Conservation (phyloP, 2,797 vertebrate genomes). For the Esox masquinongy region DNA sequence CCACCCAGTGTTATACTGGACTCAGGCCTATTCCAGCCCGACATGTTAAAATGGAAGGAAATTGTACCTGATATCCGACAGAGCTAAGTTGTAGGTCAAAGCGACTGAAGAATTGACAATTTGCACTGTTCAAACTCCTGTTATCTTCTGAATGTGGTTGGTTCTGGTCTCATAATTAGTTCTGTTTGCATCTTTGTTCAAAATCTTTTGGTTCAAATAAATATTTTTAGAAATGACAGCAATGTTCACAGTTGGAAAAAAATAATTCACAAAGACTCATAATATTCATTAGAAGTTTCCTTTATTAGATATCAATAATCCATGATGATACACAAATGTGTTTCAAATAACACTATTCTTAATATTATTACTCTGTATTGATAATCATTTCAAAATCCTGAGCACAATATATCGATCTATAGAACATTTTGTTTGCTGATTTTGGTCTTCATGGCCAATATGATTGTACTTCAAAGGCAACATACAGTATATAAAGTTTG, state of each 20-base stretch:
- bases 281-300: constrained; percentile 37
- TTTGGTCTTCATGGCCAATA: constrained; percentile 75
- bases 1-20: too few relatives aligned
- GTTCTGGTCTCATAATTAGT: constrained; percentile 20
- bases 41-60: neutral
- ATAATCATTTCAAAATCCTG: constrained; percentile 75
- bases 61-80: neutral
- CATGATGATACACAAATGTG: constrained; percentile 55
- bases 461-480: constrained; percentile 74
- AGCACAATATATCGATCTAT: constrained; percentile 74
- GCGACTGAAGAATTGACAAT: constrained; percentile 26
- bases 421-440: constrained; percentile 74
- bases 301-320: constrained; percentile 67
- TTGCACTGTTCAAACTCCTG: constrained; percentile 39
- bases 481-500: constrained; percentile 46
- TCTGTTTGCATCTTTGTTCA: constrained; percentile 14
- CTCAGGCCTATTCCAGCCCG: neutral
- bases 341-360: constrained; percentile 52
- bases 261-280: constrained; percentile 7
- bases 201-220: constrained; percentile 36
- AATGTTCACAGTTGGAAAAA: neutral
- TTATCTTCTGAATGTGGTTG: constrained; percentile 33
- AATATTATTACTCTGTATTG: constrained; percentile 49
- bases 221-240: constrained; percentile 44
- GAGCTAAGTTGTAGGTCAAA: constrained; percentile 5